These are phyloP conservation scores for Colossoma macropomum DNA, from an alignment of 2,113 vertebrate species.

Conservation along the genomic window DNA sequence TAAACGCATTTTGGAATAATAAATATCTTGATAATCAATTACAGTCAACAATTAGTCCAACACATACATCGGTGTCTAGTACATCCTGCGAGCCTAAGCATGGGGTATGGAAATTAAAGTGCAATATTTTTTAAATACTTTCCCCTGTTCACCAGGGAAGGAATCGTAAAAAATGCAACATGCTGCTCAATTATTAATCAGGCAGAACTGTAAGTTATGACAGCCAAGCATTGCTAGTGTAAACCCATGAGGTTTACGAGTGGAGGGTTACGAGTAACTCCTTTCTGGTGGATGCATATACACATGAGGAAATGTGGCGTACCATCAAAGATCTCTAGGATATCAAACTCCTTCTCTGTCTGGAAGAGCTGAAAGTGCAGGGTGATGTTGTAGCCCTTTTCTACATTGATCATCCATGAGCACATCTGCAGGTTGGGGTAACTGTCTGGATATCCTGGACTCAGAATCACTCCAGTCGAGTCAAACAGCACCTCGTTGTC, in stretches of 20 bases:
- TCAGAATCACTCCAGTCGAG: conserved; percentile 94
- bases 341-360: conserved; percentile 97
- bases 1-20: conserved; percentile 45
- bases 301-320: conserved; percentile 26
- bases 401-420: conserved; percentile 94
- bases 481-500: conserved; percentile 94
- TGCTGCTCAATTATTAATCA: not conserved
- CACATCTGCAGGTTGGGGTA: conserved; percentile 98
- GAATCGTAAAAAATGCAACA: not conserved
- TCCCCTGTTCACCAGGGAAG: not conserved
- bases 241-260: not conserved
- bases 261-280: no score
- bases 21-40: conserved; percentile 41
- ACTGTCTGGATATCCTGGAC: conserved; percentile 94
- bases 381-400: conserved; percentile 97
- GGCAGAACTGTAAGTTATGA: not conserved
- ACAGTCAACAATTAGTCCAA: conserved; percentile 2
- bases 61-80: not conserved
- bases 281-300: not conserved
- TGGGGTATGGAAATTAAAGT: not conserved
- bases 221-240: not conserved
- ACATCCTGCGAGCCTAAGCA: not conserved
- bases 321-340: conserved; percentile 98
- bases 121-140: not conserved
- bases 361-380: conserved; percentile 97